Percentiles rank a stretch among this genome's conserved stretches.
Evolutionary conservation across 2,888 invertebrate species (phyloP).

Genomic region (Erebia aethiops): DNA sequence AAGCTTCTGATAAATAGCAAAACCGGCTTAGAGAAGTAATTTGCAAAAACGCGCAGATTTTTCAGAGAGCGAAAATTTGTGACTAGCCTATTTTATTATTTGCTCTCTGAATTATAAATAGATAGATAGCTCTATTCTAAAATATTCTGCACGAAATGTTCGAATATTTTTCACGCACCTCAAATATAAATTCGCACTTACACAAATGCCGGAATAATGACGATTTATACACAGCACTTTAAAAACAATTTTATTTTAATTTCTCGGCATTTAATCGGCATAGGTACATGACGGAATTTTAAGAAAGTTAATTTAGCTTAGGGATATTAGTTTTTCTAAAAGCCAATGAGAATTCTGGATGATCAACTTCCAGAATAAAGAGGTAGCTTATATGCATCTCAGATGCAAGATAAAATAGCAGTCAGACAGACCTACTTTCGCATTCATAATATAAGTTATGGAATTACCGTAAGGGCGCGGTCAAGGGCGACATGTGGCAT

Average conservation of each 20-base stretch:
- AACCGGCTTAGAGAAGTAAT: neutral
- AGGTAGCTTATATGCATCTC: no score
- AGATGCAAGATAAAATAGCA: no score
- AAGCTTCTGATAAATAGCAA: neutral
- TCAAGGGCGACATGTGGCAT: no score
- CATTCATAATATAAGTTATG: no score
- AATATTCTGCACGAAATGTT: neutral
- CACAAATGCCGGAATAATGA: constrained; percentile 3
- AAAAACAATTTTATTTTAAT: neutral
- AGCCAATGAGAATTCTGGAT: no score
- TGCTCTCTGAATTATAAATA: constrained; percentile 10
- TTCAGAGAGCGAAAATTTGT: neutral
- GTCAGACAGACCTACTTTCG: no score
- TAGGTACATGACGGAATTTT: no score
- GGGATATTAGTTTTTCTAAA: no score
- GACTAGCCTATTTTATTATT: neutral
- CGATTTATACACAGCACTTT: neutral
- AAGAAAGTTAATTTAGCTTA: neutral
- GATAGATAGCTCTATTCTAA: neutral
- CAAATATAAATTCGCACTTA: neutral
- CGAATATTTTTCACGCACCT: neutral
- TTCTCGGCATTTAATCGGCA: neutral
- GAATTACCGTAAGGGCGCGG: no score
- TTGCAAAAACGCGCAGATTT: neutral
- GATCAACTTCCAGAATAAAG: no score